Evolutionary conservation across 2,888 invertebrate genomes (phyloP).

Genomic region (Ochropleura leucogaster): DNA sequence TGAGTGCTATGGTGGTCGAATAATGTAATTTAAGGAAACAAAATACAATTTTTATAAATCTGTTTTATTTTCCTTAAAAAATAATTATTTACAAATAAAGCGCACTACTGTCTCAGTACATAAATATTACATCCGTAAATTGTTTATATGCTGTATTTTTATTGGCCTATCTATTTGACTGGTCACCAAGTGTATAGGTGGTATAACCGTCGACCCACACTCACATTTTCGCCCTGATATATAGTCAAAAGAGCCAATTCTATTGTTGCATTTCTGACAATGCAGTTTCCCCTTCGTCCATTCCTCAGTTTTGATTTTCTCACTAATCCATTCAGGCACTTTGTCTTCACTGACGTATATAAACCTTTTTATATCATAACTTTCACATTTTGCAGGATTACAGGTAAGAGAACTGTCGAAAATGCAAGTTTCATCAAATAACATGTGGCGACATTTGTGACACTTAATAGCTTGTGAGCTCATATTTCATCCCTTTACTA

Average conservation of each 20-base stretch:
- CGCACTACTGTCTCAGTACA: neutral
- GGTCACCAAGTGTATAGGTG: constrained; percentile 91
- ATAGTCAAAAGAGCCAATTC: constrained; percentile 93
- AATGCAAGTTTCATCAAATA: constrained; percentile 73
- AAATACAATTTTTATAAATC: constrained; percentile 8
- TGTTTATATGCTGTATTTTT: constrained; percentile 55
- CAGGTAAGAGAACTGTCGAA: constrained; percentile 68
- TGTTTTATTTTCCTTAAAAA: constrained; percentile 41
- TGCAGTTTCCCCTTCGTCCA: constrained; percentile 93
- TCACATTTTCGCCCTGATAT: constrained; percentile 91
- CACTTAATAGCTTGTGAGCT: constrained; percentile 78
- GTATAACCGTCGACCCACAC: constrained; percentile 89
- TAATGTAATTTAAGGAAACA: constrained; percentile 62
- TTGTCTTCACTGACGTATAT: constrained; percentile 90
- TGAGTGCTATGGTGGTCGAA: constrained; percentile 81
- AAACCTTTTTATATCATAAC: constrained; percentile 78
- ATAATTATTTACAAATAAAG: neutral
- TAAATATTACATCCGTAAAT: neutral
- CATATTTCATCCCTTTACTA: constrained; percentile 33
- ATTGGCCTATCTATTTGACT: constrained; percentile 91
- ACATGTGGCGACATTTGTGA: constrained; percentile 84
- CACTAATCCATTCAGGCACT: constrained; percentile 90
- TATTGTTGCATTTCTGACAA: constrained; percentile 91
- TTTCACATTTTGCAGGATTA: constrained; percentile 73
- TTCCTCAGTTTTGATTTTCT: constrained; percentile 87